phyloP scores from a whole-genome alignment of 2,113 vertebrate species.

The Nesospiza acunhae region DNA sequence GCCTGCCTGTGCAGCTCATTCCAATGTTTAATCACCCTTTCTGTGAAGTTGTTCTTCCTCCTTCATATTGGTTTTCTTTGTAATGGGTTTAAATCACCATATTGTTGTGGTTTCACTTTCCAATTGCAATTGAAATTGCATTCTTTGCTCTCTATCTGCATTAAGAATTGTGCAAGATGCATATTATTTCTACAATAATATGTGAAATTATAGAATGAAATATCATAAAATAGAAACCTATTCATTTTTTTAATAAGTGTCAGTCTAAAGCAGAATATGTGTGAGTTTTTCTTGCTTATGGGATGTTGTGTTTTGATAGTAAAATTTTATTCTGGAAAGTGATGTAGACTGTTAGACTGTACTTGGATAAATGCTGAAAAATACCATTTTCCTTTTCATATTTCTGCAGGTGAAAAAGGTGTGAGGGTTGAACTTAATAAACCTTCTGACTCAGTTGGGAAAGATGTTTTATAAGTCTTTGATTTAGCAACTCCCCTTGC shows the following conservation, averaged over 20 bases:
- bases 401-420: constrained; percentile 87
- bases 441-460: constrained; percentile 85
- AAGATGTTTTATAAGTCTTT: constrained; percentile 72
- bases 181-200: not conserved
- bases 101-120: not conserved
- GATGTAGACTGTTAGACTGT: not conserved
- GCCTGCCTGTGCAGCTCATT: not conserved
- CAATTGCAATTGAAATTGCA: not conserved
- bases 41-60: not conserved
- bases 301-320: not conserved
- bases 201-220: not conserved
- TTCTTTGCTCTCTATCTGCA: not conserved
- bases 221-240: not conserved
- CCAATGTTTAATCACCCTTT: not conserved
- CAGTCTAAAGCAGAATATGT: not conserved
- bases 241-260: not conserved
- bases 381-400: not conserved
- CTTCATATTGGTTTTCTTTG: not conserved
- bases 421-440: constrained; percentile 93
- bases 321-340: not conserved
- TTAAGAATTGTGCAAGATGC: not conserved
- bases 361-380: not conserved
- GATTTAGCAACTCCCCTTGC: constrained; percentile 63
- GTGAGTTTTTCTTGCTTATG: not conserved
- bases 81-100: not conserved